phyloP scores from a whole-genome alignment of 2,888 invertebrate genomes.

The Eristalinus aeneus region DNA sequence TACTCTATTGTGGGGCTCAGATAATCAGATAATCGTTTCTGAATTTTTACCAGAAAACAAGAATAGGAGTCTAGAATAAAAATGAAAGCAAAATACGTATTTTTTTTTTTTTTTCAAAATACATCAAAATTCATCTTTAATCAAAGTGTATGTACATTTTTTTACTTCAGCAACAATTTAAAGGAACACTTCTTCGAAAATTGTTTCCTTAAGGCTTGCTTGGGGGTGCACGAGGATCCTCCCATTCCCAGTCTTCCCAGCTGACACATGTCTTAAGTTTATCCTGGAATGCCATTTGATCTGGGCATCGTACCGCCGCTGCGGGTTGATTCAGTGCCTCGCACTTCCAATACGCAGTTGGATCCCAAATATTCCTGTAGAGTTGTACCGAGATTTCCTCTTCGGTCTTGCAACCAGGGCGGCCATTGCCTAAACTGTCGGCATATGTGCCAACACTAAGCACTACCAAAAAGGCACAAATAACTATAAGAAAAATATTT shows the following conservation, averaged over 20 bases:
- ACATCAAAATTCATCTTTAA: no score
- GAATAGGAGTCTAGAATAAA: no score
- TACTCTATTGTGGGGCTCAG: no score
- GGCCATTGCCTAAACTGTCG: slow-evolving; percentile 70
- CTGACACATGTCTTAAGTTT: slow-evolving; percentile 74
- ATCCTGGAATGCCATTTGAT: slow-evolving; percentile 67
- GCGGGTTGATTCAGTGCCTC: slow-evolving; percentile 72
- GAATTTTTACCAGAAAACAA: no score
- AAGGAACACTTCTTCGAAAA: not conserved
- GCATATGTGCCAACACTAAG: slow-evolving; percentile 60
- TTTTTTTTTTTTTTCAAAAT: no score
- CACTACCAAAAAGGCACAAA: slow-evolving; percentile 60
- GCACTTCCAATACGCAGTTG: slow-evolving; percentile 75
- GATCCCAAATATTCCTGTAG: slow-evolving; percentile 75
- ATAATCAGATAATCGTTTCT: no score
- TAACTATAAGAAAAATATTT: no score
- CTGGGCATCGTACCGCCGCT: slow-evolving; percentile 71
- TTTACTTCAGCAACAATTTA: not conserved
- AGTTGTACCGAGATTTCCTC: slow-evolving; percentile 72
- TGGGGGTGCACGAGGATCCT: slow-evolving; percentile 72
- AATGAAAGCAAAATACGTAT: no score
- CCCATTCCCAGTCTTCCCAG: slow-evolving; percentile 76
- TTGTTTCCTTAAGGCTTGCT: slow-evolving; percentile 44
- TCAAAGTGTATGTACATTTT: no score
- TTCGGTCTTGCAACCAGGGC: slow-evolving; percentile 74